Percentiles rank a stretch among this genome's conserved stretches.
phyloP scores from a whole-genome alignment of 2,888 invertebrate species.

The Dyspetes luteomarginatus region DNA sequence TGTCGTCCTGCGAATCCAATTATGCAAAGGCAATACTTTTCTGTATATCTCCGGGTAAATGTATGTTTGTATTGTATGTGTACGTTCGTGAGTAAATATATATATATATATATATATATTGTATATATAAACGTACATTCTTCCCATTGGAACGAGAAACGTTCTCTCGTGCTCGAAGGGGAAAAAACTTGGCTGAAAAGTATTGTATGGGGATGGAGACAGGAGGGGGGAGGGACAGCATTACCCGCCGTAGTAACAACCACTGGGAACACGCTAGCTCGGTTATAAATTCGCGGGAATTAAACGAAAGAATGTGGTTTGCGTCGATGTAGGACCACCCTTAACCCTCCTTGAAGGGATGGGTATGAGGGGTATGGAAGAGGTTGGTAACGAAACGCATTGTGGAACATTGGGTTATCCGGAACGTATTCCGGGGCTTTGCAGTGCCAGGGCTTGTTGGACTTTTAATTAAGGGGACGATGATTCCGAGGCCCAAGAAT shows the following conservation, averaged over 20 bases:
- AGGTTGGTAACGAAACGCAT: constrained; percentile 7
- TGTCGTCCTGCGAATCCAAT: constrained; percentile 79
- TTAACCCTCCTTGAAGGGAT: constrained; percentile 69
- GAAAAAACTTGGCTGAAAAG: constrained; percentile 37
- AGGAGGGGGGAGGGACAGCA: constrained; percentile 19
- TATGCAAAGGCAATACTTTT: constrained; percentile 75
- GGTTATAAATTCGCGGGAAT: constrained; percentile 83
- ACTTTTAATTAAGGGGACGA: constrained; percentile 83
- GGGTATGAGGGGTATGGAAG: neutral
- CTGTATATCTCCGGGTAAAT: constrained; percentile 3
- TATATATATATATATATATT: neutral
- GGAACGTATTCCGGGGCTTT: constrained; percentile 13
- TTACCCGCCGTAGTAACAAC: constrained; percentile 51
- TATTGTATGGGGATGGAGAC: constrained; percentile 21
- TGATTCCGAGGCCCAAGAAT: constrained; percentile 82
- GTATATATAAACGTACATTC: constrained; percentile 32
- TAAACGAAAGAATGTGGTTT: constrained; percentile 84
- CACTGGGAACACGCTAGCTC: constrained; percentile 52
- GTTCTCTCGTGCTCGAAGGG: constrained; percentile 1
- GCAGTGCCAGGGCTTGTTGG: constrained; percentile 78
- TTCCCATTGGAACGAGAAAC: constrained; percentile 33
- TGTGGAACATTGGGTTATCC: constrained; percentile 50
- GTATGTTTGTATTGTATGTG: neutral
- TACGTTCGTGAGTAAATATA: neutral
- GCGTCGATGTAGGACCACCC: constrained; percentile 81